Conservation (phyloP, 2,888 invertebrate genomes). For the Tubulanus polymorphus region DNA sequence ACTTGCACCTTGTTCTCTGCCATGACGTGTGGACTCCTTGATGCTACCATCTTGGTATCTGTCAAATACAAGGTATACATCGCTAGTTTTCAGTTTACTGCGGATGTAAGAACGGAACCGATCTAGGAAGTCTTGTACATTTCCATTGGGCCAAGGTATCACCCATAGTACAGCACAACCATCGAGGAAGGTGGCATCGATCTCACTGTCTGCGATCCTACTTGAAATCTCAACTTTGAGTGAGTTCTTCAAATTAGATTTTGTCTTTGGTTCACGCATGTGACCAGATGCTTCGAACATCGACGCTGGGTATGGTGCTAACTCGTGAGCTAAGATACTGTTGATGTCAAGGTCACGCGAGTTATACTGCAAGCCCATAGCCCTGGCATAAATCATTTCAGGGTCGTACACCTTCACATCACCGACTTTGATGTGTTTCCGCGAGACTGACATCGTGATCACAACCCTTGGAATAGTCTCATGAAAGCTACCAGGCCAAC, state of each 20-base stretch:
- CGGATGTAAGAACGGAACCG: slow-evolving; percentile 3
- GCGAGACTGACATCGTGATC: slow-evolving; percentile 6
- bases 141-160: slow-evolving; percentile 14
- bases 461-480: slow-evolving; percentile 3
- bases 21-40: neutral
- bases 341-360: slow-evolving; percentile 1
- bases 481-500: slow-evolving; percentile 9
- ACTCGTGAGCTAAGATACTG: slow-evolving; percentile 7
- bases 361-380: slow-evolving; percentile 10
- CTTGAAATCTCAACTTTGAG: slow-evolving; percentile 7
- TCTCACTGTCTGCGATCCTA: slow-evolving; percentile 1
- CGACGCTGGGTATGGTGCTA: slow-evolving; percentile 7
- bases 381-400: slow-evolving; percentile 13
- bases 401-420: slow-evolving; percentile 11
- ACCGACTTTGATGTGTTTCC: slow-evolving; percentile 10
- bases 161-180: slow-evolving; percentile 16
- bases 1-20: neutral
- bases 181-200: slow-evolving; percentile 8
- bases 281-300: slow-evolving; percentile 9
- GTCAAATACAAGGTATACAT: neutral
- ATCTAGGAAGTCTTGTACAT: slow-evolving; percentile 12
- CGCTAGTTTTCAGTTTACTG: neutral
- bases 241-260: slow-evolving; percentile 10
- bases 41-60: neutral
- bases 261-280: slow-evolving; percentile 7